These are phyloP conservation scores for Rhagoletis pomonella DNA, from an alignment of 1,140 invertebrate genomes.

Conservation along the genomic window DNA sequence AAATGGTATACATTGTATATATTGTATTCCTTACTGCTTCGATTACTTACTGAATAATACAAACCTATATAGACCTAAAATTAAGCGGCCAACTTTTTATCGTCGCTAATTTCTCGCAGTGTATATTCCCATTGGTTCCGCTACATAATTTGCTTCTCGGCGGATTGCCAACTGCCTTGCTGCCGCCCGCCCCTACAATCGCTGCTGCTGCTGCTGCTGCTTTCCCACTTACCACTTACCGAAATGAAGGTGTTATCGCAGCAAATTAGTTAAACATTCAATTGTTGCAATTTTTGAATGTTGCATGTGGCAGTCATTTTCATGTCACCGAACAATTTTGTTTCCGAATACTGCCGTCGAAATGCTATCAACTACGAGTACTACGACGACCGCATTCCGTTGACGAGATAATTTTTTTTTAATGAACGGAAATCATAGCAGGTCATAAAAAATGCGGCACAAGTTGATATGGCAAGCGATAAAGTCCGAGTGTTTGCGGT, in stretches of 20 bases:
- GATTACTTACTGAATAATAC: too few relatives aligned
- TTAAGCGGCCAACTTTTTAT: too few relatives aligned
- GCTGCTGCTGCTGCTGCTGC: too few relatives aligned
- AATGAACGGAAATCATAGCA: conserved; percentile 21
- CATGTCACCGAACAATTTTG: conserved; percentile 11
- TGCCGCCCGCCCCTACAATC: too few relatives aligned
- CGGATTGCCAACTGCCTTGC: too few relatives aligned
- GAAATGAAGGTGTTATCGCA: not conserved
- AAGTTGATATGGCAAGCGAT: not conserved
- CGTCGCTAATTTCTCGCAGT: too few relatives aligned
- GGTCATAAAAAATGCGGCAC: not conserved
- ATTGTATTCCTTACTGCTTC: too few relatives aligned
- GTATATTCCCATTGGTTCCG: too few relatives aligned
- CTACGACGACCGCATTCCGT: not conserved
- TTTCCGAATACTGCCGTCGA: conserved; percentile 20
- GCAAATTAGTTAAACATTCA: conserved; percentile 17
- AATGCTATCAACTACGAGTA: not conserved
- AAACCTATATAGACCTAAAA: too few relatives aligned
- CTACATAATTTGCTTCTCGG: too few relatives aligned
- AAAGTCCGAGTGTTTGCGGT: not conserved
- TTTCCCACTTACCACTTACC: not conserved
- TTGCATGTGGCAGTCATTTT: not conserved
- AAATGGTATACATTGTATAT: too few relatives aligned
- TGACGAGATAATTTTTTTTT: conserved; percentile 17
- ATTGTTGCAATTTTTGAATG: conserved; percentile 6